Conservation (phyloP, 2,888 invertebrate genomes). For the Chloroclystis v-ata region DNA sequence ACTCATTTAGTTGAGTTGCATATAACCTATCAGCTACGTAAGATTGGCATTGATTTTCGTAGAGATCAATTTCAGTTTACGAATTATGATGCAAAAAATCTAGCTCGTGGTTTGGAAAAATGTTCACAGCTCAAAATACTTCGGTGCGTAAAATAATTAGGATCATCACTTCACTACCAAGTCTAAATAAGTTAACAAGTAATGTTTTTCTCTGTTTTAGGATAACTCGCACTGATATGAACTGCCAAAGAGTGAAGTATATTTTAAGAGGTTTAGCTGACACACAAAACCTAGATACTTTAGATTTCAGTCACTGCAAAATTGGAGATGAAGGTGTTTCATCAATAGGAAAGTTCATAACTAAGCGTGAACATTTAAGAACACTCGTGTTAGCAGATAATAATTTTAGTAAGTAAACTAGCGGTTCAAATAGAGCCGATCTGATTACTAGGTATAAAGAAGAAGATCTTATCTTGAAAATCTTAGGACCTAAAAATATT, state of each 20-base stretch:
- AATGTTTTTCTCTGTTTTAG: constrained; percentile 42
- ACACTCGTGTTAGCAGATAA: constrained; percentile 75
- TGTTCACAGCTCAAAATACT: constrained; percentile 53
- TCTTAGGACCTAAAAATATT: constrained; percentile 1
- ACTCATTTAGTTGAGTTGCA: constrained; percentile 62
- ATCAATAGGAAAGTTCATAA: constrained; percentile 78
- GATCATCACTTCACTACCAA: too few relatives aligned
- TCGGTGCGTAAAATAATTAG: constrained; percentile 40
- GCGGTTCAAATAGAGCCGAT: too few relatives aligned
- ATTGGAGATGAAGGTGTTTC: constrained; percentile 79
- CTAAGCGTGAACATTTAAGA: constrained; percentile 64
- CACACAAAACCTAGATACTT: constrained; percentile 63
- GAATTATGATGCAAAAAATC: constrained; percentile 66
- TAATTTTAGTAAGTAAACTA: constrained; percentile 56
- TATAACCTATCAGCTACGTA: constrained; percentile 59
- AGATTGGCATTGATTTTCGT: constrained; percentile 58
- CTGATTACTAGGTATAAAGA: too few relatives aligned
- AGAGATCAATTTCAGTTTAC: constrained; percentile 72
- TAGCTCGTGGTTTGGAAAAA: constrained; percentile 65
- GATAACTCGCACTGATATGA: constrained; percentile 67
- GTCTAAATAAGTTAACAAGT: too few relatives aligned
- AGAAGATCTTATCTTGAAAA: too few relatives aligned
- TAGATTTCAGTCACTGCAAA: constrained; percentile 82
- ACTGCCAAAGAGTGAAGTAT: constrained; percentile 66
- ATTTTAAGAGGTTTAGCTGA: constrained; percentile 63